Conservation (phyloP, 2,888 invertebrate species). For the Thera obeliscata region DNA sequence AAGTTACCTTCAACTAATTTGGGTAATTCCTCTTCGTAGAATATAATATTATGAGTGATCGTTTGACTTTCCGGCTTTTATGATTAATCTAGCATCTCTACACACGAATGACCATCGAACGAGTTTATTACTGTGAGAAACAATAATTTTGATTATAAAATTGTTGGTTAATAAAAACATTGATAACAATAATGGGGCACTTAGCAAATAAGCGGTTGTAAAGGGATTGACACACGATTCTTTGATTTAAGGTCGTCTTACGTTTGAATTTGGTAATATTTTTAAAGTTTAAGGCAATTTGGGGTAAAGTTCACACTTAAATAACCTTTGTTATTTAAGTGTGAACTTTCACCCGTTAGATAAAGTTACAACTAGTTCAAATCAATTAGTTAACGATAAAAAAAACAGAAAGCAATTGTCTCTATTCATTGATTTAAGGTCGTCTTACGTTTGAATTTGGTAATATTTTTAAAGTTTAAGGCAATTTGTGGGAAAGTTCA, state of each 20-base stretch:
- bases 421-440: slow-evolving; percentile 11
- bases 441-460: background rate
- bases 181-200: slow-evolving; percentile 58
- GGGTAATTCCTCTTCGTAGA: no score
- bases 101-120: slow-evolving; percentile 63
- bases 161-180: slow-evolving; percentile 65
- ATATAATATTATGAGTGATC: no score
- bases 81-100: slow-evolving; percentile 7
- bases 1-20: no score
- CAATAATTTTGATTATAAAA: slow-evolving; percentile 74
- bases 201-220: slow-evolving; percentile 48
- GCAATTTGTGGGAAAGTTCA: slow-evolving; percentile 1
- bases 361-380: background rate
- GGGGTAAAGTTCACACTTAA: background rate
- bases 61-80: slow-evolving; percentile 21
- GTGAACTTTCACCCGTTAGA: background rate
- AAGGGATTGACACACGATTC: slow-evolving; percentile 31
- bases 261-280: background rate
- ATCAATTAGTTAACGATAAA: background rate
- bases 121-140: slow-evolving; percentile 79
- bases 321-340: background rate
- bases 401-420: no score
- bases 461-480: background rate
- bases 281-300: background rate
- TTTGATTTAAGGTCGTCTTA: slow-evolving; percentile 7